Percentiles rank a stretch among this genome's conserved stretches.
Conservation (phyloP, 2,797 vertebrate genomes). For the Pseudochirops cupreus region DNA sequence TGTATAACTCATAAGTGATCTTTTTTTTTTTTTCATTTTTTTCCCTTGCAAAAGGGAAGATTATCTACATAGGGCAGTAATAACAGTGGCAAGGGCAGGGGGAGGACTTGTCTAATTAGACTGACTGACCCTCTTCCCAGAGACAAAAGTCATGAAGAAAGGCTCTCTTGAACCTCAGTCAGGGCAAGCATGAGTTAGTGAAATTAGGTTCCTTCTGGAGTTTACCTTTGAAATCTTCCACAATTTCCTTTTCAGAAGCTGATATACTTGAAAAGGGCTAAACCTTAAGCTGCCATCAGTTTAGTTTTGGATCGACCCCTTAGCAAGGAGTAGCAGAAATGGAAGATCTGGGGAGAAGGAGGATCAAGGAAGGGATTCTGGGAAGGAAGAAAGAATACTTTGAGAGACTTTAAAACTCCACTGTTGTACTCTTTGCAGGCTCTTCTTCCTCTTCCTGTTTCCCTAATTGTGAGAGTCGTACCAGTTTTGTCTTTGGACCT, state of each 20-base stretch:
- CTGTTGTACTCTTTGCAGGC: not conserved
- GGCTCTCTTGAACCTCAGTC: not conserved
- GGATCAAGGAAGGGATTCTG: not conserved
- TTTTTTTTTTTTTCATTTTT: not conserved
- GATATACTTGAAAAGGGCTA: not conserved
- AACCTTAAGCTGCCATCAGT: not conserved
- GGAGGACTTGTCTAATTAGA: not conserved
- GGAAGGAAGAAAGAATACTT: not conserved
- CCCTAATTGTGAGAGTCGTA: not conserved
- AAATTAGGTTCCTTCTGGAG: not conserved
- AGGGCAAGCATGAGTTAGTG: not conserved
- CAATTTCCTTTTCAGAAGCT: not conserved
- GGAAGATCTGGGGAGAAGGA: not conserved
- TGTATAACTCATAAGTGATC: not conserved
- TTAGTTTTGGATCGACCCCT: not conserved
- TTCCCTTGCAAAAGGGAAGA: not conserved
- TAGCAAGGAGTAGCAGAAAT: not conserved
- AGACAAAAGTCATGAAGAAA: not conserved
- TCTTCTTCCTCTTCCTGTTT: not conserved
- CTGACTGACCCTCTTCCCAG: not conserved
- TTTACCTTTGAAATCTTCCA: not conserved
- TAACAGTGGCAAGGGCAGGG: not conserved
- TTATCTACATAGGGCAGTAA: not conserved
- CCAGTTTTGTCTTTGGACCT: not conserved
- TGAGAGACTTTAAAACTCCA: not conserved